Conservation (phyloP, 2,888 invertebrate genomes). For the Drosophila cyrtoloma region DNA sequence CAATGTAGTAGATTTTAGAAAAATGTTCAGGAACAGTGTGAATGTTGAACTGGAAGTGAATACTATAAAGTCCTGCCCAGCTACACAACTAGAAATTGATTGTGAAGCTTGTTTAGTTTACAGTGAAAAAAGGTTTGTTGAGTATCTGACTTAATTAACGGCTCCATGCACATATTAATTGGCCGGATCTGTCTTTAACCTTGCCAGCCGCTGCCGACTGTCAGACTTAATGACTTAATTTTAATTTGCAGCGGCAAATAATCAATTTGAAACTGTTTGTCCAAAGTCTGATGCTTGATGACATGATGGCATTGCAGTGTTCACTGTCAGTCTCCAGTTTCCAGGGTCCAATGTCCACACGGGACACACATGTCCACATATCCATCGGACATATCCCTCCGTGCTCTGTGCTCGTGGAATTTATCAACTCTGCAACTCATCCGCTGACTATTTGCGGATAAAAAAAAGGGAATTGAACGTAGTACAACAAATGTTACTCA, state of each 20-base stretch:
- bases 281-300: constrained; percentile 80
- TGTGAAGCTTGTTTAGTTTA: constrained; percentile 19
- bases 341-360: constrained; percentile 10
- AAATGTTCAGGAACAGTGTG: constrained; percentile 23
- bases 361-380: constrained; percentile 40
- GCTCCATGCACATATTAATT: constrained; percentile 16
- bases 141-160: constrained; percentile 37
- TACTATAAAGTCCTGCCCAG: neutral
- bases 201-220: constrained; percentile 5
- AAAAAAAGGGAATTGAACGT: constrained; percentile 32
- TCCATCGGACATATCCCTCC: constrained; percentile 13
- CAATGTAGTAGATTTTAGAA: constrained; percentile 14
- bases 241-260: constrained; percentile 78
- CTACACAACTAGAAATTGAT: neutral
- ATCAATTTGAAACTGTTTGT: constrained; percentile 80
- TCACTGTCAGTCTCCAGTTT: constrained; percentile 10
- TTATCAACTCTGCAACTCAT: constrained; percentile 44
- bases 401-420: constrained; percentile 11
- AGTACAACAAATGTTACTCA: constrained; percentile 68
- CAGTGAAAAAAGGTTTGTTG: neutral
- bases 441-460: constrained; percentile 58
- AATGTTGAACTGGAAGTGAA: constrained; percentile 35
- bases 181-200: constrained; percentile 7
- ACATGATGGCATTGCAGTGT: constrained; percentile 58
- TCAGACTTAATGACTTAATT: constrained; percentile 78